Base-by-base conservation (phyloP, 37 sponge, comb jelly and placozoan species). In the Bolinopsis microptera region DNA sequence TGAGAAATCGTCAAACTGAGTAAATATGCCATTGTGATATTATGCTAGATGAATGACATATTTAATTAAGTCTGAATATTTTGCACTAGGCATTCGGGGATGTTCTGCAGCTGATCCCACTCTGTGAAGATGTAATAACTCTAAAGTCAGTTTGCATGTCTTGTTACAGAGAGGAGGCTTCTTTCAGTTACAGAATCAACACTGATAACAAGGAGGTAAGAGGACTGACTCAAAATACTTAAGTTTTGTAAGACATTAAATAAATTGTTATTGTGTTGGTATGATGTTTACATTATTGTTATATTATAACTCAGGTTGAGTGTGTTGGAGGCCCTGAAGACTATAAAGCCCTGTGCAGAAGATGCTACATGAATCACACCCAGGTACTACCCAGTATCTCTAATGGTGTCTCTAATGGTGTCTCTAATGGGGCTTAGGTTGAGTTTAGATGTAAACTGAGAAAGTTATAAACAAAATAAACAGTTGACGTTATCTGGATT, bases 281-380 rank as follows among this genome's bases (percentile, higher is more conserved):
- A n/a, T n/a, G n/a, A n/a, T n/a, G n/a, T n/a, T n/a, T n/a, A n/a
- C n/a, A n/a, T n/a, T n/a, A n/a, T n/a, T n/a, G n/a, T n/a, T n/a
- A n/a, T n/a, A n/a, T 67, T 67, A 67, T 22, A 67, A 13, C 68
- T 26, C 70, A 92, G 90, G 90, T 86, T 40, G 90, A 86, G 22
- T 27, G 9, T 21, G 90, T 86, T 13, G 90, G 90, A 39, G 90
- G 90, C 0, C 90, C 90, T 9, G 35, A 86, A 26, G 90, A 86
- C 28, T 86, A 86, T 61, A 86, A 86, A 39, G 90, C 90, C 48
- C 24, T 86, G 61, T 86, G 90, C 22, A 86, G 90, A 39, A 86
- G 90, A 8, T 86, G 90, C 67, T 86, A 86, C 67, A 86, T 86
- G 90, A 86, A 86, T 77, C 33, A 77, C 18, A 77, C 80, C 36